Conservation (phyloP, 2,888 invertebrate species). For the Bombylius discolor region DNA sequence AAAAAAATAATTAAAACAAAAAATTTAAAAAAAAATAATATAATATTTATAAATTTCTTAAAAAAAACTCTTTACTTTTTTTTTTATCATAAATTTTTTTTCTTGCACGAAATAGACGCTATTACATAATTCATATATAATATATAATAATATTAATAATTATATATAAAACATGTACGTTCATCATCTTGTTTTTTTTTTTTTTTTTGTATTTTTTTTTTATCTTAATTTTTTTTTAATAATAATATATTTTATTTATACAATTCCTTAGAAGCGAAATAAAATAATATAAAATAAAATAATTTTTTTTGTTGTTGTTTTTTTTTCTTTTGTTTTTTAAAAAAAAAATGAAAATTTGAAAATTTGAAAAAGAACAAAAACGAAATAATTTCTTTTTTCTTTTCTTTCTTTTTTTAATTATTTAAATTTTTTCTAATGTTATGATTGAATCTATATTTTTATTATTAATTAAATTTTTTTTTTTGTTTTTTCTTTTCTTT, state of each 20-base stretch:
- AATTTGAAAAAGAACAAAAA: too few species aligned
- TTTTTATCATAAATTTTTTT: background rate
- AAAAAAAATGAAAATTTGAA: too few species aligned
- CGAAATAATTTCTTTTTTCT: too few species aligned
- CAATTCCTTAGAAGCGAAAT: background rate
- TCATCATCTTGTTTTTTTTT: background rate
- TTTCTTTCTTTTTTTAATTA: background rate
- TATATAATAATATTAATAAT: background rate
- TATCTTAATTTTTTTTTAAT: too few species aligned
- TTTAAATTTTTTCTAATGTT: background rate
- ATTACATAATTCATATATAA: background rate
- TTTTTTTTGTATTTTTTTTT: too few species aligned
- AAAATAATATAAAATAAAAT: background rate
- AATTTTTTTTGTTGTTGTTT: background rate
- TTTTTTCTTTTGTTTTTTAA: too few species aligned
- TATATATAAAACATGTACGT: background rate
- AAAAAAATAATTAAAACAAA: background rate
- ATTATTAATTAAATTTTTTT: background rate
- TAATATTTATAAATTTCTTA: background rate
- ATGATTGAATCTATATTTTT: background rate
- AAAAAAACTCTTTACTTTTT: background rate
- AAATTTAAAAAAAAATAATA: background rate
- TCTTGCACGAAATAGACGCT: constrained; percentile 8
- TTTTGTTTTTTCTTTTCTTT: background rate
- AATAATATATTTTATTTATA: background rate